Evolutionary conservation across 2,113 vertebrate species (phyloP).

Genomic region (Thalassoma bifasciatum): DNA sequence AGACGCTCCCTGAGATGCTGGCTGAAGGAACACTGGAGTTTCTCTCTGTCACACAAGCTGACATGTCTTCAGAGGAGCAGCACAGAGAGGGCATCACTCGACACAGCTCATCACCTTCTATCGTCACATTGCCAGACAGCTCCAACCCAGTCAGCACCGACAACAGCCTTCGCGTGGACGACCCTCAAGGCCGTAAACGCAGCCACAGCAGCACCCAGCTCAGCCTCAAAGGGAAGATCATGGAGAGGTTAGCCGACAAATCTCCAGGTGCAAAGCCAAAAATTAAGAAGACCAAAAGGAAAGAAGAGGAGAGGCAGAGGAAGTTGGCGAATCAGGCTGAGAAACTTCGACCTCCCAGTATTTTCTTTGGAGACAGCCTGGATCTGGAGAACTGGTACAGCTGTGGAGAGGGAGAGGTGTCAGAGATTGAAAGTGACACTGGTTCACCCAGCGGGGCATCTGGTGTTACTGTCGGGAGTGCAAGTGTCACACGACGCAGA

Average conservation of each 20-base stretch:
- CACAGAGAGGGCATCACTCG: slow-evolving; percentile 90
- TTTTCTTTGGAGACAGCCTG: slow-evolving; percentile 97
- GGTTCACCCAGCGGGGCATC: slow-evolving; percentile 88
- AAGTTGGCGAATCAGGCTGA: slow-evolving; percentile 86
- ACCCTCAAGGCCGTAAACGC: slow-evolving; percentile 87
- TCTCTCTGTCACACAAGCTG: slow-evolving; percentile 60
- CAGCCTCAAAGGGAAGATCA: slow-evolving; percentile 91
- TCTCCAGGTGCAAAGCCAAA: slow-evolving; percentile 96
- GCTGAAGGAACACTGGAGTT: slow-evolving; percentile 82
- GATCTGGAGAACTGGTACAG: slow-evolving; percentile 99
- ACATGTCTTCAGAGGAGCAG: slow-evolving; percentile 75
- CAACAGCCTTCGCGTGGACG: slow-evolving; percentile 76
- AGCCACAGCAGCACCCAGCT: slow-evolving; percentile 97
- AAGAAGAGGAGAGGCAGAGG: slow-evolving; percentile 92
- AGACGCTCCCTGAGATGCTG: slow-evolving; percentile 81
- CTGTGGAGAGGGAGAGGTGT: slow-evolving; percentile 97
- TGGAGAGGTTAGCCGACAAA: slow-evolving; percentile 91
- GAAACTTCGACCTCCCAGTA: slow-evolving; percentile 88
- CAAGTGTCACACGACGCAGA: slow-evolving; percentile 59
- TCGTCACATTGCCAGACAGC: slow-evolving; percentile 85
- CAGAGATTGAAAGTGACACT: slow-evolving; percentile 96
- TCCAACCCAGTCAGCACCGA: slow-evolving; percentile 76
- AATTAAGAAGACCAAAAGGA: slow-evolving; percentile 91
- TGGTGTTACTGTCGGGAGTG: slow-evolving; percentile 35
- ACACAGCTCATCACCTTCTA: slow-evolving; percentile 95